Conservation (phyloP, 2,113 vertebrate species). For the Gambusia affinis region DNA sequence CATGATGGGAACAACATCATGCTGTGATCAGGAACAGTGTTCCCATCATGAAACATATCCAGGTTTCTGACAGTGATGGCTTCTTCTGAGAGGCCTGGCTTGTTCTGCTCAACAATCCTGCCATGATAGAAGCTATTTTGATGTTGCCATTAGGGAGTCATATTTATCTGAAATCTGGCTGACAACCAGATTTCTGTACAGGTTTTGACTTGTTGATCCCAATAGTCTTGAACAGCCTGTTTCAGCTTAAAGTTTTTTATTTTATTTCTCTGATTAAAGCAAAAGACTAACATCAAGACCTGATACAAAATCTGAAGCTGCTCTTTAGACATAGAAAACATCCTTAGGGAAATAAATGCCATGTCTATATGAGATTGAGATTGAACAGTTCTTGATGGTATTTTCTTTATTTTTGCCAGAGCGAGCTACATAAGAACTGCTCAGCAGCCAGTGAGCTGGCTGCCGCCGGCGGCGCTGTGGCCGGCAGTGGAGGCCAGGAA, state of each 20-base stretch:
- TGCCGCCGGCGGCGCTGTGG: slow-evolving; percentile 12
- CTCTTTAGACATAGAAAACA: background rate
- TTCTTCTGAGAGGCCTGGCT: no score
- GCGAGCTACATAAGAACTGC: slow-evolving; percentile 93
- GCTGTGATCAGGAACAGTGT: no score
- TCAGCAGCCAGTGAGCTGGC: slow-evolving; percentile 66
- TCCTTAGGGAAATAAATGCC: background rate
- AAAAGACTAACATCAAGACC: background rate
- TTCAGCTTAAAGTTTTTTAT: no score
- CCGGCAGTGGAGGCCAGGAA: slow-evolving; percentile 28
- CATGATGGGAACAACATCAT: no score
- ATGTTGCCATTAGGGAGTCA: background rate
- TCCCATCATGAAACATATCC: no score
- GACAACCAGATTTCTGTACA: background rate
- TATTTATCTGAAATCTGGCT: background rate
- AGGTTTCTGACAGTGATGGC: background rate
- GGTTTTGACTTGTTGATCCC: background rate
- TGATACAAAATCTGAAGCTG: background rate
- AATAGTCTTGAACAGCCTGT: background rate
- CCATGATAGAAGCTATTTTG: background rate
- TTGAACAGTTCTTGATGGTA: background rate
- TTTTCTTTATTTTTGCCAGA: slow-evolving; percentile 73
- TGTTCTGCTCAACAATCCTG: background rate
- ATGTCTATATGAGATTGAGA: background rate
- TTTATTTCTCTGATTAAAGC: background rate